Evolutionary conservation across 2,113 vertebrate genomes (phyloP), one percentile per base, ranked within the genome.

Genomic region (Chaenogobius annularis): DNA sequence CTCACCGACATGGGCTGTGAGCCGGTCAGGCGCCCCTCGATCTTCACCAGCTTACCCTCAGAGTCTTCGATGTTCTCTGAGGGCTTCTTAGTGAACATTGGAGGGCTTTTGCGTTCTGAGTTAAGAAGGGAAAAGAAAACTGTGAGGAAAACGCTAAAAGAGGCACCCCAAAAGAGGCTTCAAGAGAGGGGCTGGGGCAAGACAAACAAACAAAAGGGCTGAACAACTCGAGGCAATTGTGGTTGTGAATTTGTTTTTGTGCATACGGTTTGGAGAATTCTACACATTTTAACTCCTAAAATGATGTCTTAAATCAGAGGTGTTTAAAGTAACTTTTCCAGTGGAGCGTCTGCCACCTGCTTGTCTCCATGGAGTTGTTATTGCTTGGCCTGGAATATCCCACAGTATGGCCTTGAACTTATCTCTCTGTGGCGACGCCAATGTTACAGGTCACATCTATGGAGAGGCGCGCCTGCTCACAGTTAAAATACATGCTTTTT

Each of bases 81-180:
- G 5, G 96, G 93, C 85, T 96, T 98, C 89, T 97, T 98, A 64
- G 96, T 98, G 91, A 99, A 99, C 80, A 90, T 89, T 7, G 98
- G 98, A 69, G 96, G 96, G 67, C 87, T 94, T 88, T 96, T 96
- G 63, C 95, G 93, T 85, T 99, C 98, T 99, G 92, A 65, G 90
- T 69, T 72, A 56, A 70, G 68, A 4, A 64, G 26, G 52, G 52
- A 44, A 66, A 7, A 22, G 10, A 22, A 13, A n/a, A 54, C 10
- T 13, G 55, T 82, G 52, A 79, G 48, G 22, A 72, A 13, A 26
- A 63, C 43, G 46, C 62, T 19, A 31, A 76, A 58, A 74, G 64
- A 58, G 74, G 56, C 40, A 10, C 68, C 79, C 65, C 15, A 7
- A 7, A 22, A 61, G 1, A 26, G 26, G 69, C 40, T 37, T 20